Evolutionary conservation across 2,113 vertebrate species (phyloP).

Genomic region (Mugil cephalus): DNA sequence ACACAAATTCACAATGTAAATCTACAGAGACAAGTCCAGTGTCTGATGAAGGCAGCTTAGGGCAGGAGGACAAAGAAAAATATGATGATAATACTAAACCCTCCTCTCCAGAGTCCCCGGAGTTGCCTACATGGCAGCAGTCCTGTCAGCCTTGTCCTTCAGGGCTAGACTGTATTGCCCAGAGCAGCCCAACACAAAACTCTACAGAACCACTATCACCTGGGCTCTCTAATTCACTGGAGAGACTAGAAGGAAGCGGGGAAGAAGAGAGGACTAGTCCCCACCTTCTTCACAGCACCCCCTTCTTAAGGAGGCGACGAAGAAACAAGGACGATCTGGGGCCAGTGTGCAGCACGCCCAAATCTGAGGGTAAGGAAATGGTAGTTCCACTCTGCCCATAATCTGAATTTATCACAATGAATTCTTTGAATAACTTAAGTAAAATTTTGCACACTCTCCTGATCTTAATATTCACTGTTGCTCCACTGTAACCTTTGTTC

Average conservation of each 20-base stretch:
- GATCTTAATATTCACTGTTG: background rate
- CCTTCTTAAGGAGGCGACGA: constrained; percentile 81
- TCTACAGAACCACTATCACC: constrained; percentile 53
- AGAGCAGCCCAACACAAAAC: constrained; percentile 54
- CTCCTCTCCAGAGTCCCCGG: constrained; percentile 86
- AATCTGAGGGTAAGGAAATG: constrained; percentile 83
- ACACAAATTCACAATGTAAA: constrained; percentile 52
- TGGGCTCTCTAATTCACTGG: constrained; percentile 33
- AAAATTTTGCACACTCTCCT: background rate
- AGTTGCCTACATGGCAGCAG: constrained; percentile 90
- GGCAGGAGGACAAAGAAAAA: constrained; percentile 72
- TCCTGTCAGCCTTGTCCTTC: constrained; percentile 76
- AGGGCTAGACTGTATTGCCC: constrained; percentile 27
- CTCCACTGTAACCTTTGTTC: background rate
- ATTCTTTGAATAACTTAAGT: background rate
- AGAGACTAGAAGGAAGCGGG: constrained; percentile 47
- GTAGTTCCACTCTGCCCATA: background rate
- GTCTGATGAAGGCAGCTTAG: constrained; percentile 47
- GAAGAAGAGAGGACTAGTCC: constrained; percentile 73
- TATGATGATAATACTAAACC: constrained; percentile 65
- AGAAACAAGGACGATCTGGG: constrained; percentile 75
- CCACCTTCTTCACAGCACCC: constrained; percentile 88
- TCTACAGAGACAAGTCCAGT: constrained; percentile 66
- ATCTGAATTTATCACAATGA: background rate
- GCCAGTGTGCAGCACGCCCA: constrained; percentile 86